These are phyloP conservation scores for Amiota minor DNA, from an alignment of 2,888 invertebrate genomes.

Conservation along the genomic window DNA sequence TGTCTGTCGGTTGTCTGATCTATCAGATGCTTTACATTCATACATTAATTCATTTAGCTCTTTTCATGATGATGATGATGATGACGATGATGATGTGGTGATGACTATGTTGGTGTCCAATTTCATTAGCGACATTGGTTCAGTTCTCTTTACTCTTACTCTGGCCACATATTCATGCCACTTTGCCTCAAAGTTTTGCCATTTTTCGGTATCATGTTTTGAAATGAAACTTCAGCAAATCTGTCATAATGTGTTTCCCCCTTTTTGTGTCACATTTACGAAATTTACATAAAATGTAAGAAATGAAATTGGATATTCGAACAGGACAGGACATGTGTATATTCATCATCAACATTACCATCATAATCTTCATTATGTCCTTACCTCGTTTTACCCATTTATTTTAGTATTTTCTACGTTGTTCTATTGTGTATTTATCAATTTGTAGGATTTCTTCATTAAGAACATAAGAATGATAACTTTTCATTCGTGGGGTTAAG, in stretches of 20 bases:
- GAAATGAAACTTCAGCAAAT: slow-evolving; percentile 65
- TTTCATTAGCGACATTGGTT: slow-evolving; percentile 58
- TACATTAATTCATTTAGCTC: slow-evolving; percentile 64
- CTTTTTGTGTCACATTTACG: slow-evolving; percentile 62
- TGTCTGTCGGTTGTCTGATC: slow-evolving; percentile 36
- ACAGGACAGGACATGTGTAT: slow-evolving; percentile 52
- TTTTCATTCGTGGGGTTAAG: not conserved
- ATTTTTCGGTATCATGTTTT: slow-evolving; percentile 52
- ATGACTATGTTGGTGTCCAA: slow-evolving; percentile 63
- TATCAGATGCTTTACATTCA: slow-evolving; percentile 38
- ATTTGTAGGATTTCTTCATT: not conserved
- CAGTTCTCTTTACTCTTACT: slow-evolving; percentile 43
- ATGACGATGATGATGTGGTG: slow-evolving; percentile 35
- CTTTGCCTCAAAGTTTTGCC: slow-evolving; percentile 40
- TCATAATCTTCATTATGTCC: not conserved
- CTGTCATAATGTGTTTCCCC: slow-evolving; percentile 70
- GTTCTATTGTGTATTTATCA: not conserved
- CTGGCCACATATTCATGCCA: slow-evolving; percentile 19
- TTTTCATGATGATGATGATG: slow-evolving; percentile 25
- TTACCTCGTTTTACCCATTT: not conserved
- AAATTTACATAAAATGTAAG: slow-evolving; percentile 66
- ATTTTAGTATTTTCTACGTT: not conserved
- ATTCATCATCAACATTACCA: not conserved
- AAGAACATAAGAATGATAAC: not conserved
- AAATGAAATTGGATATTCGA: slow-evolving; percentile 47